These are phyloP conservation scores for Zaprionus ornatus DNA, from an alignment of 1,140 invertebrate species.

Conservation along the genomic window DNA sequence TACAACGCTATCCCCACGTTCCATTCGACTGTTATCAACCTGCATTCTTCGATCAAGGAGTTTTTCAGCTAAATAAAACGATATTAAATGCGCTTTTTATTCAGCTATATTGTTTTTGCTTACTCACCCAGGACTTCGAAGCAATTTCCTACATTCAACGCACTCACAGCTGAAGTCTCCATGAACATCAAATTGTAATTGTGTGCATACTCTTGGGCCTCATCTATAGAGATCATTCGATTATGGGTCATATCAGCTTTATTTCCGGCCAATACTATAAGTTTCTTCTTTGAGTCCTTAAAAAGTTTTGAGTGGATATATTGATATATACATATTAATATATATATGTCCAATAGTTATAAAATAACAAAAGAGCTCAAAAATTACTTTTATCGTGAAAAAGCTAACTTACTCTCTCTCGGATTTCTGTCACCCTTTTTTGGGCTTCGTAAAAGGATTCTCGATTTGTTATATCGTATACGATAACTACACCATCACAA, in stretches of 20 bases:
- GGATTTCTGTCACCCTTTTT: slow-evolving; percentile 26
- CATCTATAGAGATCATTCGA: slow-evolving; percentile 14
- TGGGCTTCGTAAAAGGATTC: slow-evolving; percentile 28
- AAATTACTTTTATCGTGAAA: not conserved
- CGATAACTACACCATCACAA: slow-evolving; percentile 40
- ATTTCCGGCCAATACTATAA: slow-evolving; percentile 45
- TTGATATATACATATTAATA: no score
- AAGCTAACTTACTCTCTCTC: slow-evolving; percentile 12
- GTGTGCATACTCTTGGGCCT: slow-evolving; percentile 27
- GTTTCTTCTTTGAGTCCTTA: not conserved
- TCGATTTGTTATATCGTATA: slow-evolving; percentile 49
- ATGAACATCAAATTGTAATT: slow-evolving; percentile 28
- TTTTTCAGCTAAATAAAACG: slow-evolving; percentile 3
- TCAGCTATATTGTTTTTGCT: not conserved
- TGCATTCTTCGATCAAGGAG: not conserved
- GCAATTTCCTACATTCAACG: slow-evolving; percentile 20
- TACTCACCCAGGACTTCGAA: slow-evolving; percentile 42
- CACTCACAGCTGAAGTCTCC: slow-evolving; percentile 41
- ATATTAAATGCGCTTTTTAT: no score
- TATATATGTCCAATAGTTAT: not conserved
- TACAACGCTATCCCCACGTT: not conserved
- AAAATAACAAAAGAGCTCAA: not conserved
- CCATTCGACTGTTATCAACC: not conserved
- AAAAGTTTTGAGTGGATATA: no score
- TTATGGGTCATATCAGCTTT: slow-evolving; percentile 26